Evolutionary conservation across 64 coral and sea anemone genomes (phyloP).

Genomic region (Porites lutea): DNA sequence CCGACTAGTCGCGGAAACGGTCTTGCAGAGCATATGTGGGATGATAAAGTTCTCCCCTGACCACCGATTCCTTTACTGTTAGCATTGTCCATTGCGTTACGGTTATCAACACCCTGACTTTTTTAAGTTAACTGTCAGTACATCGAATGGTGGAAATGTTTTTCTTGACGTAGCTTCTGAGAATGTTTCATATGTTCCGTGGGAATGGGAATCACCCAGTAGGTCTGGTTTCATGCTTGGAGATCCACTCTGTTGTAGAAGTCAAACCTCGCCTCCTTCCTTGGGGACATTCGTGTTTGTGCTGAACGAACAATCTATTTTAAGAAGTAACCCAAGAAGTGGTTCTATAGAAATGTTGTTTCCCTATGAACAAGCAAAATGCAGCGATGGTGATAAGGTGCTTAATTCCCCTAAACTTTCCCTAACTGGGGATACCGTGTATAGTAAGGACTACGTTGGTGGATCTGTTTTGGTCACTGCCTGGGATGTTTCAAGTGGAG

Average conservation of each 20-base stretch:
- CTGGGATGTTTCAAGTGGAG: background rate
- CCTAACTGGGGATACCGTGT: background rate
- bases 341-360: background rate
- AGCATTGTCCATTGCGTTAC: background rate
- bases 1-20: background rate
- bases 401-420: background rate
- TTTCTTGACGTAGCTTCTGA: background rate
- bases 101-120: background rate
- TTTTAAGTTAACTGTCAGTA: background rate
- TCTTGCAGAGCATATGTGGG: background rate
- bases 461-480: background rate
- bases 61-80: background rate
- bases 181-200: background rate
- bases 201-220: background rate
- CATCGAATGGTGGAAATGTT: too few species aligned
- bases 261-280: too few species aligned
- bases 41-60: constrained; percentile 10
- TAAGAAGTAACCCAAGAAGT: background rate
- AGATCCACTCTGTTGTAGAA: background rate
- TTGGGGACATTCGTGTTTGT: background rate
- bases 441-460: background rate
- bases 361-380: background rate
- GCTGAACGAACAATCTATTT: background rate
- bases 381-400: background rate
- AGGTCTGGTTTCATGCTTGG: background rate